These are phyloP conservation scores for Brenthis hecate DNA, from an alignment of 2,888 invertebrate species.

Conservation along the genomic window DNA sequence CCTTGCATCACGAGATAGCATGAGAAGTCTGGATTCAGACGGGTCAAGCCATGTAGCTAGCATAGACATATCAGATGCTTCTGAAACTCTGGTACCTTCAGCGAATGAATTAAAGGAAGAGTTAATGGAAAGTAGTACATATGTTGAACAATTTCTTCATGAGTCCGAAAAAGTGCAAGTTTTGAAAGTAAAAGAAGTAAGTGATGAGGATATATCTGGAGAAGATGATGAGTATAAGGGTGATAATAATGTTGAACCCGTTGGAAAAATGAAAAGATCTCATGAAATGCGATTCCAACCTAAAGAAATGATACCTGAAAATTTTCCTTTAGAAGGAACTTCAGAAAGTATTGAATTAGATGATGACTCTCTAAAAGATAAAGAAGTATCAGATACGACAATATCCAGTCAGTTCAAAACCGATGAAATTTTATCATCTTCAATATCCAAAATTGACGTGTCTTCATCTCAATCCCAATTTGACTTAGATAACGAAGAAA, in stretches of 20 bases:
- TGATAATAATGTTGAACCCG: slow-evolving; percentile 78
- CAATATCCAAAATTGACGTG: slow-evolving; percentile 73
- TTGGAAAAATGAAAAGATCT: slow-evolving; percentile 92
- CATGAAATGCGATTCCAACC: slow-evolving; percentile 95
- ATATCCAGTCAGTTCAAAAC: slow-evolving; percentile 76
- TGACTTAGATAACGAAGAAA: slow-evolving; percentile 57
- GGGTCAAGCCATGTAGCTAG: slow-evolving; percentile 94
- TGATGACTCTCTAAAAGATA: slow-evolving; percentile 69
- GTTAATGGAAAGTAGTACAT: slow-evolving; percentile 84
- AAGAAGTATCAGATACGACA: slow-evolving; percentile 71
- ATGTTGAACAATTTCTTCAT: slow-evolving; percentile 79
- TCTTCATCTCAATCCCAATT: slow-evolving; percentile 63
- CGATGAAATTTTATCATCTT: slow-evolving; percentile 71
- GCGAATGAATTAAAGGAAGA: slow-evolving; percentile 91
- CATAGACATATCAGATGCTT: slow-evolving; percentile 94
- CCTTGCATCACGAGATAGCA: slow-evolving; percentile 93
- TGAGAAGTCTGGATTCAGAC: slow-evolving; percentile 94
- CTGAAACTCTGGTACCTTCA: slow-evolving; percentile 96
- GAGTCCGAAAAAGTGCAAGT: slow-evolving; percentile 62
- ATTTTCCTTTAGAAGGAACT: slow-evolving; percentile 66
- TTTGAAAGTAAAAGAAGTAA: slow-evolving; percentile 70
- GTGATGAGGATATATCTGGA: slow-evolving; percentile 80
- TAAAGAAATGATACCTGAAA: slow-evolving; percentile 77
- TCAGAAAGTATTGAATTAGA: slow-evolving; percentile 73
- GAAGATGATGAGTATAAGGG: slow-evolving; percentile 80